These are phyloP conservation scores for Melipona quadrifasciata DNA, from an alignment of 1,140 invertebrate genomes.

Conservation along the genomic window DNA sequence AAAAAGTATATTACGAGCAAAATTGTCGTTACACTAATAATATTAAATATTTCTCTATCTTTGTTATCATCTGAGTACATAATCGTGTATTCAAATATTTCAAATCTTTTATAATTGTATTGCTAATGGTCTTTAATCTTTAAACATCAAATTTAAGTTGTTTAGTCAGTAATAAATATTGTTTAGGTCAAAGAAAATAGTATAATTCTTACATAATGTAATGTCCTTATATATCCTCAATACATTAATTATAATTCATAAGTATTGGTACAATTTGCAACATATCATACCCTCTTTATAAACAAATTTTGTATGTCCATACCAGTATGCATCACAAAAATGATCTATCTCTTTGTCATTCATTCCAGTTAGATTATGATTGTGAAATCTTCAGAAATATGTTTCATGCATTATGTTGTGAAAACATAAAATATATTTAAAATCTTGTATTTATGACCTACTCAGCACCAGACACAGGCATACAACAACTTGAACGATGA, in stretches of 20 bases:
- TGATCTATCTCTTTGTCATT: slow-evolving; percentile 25
- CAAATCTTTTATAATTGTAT: slow-evolving; percentile 6
- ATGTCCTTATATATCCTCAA: slow-evolving; percentile 53
- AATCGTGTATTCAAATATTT: slow-evolving; percentile 11
- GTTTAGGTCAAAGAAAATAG: slow-evolving; percentile 41
- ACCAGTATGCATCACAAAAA: slow-evolving; percentile 37
- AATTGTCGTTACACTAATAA: slow-evolving; percentile 20
- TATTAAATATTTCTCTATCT: slow-evolving; percentile 28
- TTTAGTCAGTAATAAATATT: slow-evolving; percentile 10
- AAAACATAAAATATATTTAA: slow-evolving; percentile 52
- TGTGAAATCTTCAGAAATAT: slow-evolving; percentile 55
- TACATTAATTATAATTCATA: slow-evolving; percentile 49
- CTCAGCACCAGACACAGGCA: slow-evolving; percentile 74
- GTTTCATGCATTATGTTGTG: slow-evolving; percentile 60
- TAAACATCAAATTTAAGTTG: background rate
- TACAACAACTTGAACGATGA: slow-evolving; percentile 79
- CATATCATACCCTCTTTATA: slow-evolving; percentile 37
- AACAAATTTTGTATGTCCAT: slow-evolving; percentile 47
- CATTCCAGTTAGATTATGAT: slow-evolving; percentile 44
- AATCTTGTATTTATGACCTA: slow-evolving; percentile 64
- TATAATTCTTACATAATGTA: slow-evolving; percentile 48
- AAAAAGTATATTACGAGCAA: slow-evolving; percentile 59
- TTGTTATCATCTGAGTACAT: background rate
- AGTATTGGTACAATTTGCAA: slow-evolving; percentile 42
- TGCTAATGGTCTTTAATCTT: slow-evolving; percentile 35